Evolutionary conservation across 2,113 vertebrate genomes (phyloP).

Genomic region (Epinephelus lanceolatus): DNA sequence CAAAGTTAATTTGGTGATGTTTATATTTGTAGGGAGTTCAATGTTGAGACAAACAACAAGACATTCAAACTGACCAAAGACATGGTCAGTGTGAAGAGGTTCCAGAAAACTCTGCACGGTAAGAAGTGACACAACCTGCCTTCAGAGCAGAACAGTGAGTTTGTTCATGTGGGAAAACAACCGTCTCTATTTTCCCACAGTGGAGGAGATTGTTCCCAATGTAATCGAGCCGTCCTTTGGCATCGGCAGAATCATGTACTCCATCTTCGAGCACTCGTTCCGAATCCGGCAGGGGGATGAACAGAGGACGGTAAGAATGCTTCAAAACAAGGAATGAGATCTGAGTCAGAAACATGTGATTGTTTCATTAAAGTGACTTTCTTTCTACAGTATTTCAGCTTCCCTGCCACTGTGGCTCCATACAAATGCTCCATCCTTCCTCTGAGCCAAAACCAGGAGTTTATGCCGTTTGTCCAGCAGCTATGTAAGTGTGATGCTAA

Average conservation of each 20-base stretch:
- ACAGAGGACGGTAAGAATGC: conserved; percentile 91
- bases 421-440: conserved; percentile 96
- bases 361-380: neutral
- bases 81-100: conserved; percentile 93
- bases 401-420: conserved; percentile 91
- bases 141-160: conserved; percentile 3
- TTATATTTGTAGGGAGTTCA: conserved; percentile 87
- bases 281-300: conserved; percentile 90
- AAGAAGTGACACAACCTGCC: conserved; percentile 48
- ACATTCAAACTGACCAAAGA: conserved; percentile 91
- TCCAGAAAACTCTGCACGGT: conserved; percentile 95
- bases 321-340: neutral
- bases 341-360: neutral
- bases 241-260: conserved; percentile 96
- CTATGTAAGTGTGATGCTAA: conserved; percentile 87
- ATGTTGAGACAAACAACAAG: conserved; percentile 90
- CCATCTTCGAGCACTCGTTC: conserved; percentile 95
- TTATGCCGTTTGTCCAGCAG: conserved; percentile 91
- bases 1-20: neutral
- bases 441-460: conserved; percentile 95
- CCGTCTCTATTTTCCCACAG: conserved; percentile 74
- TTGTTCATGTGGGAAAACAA: conserved; percentile 14
- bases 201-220: conserved; percentile 94
- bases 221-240: conserved; percentile 97
- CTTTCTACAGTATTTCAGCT: conserved; percentile 91